A percentile compares a stretch with the other conserved stretches of the same genome.
phyloP scores from a whole-genome alignment of 2,888 invertebrate genomes.

The Oscheius sp. region DNA sequence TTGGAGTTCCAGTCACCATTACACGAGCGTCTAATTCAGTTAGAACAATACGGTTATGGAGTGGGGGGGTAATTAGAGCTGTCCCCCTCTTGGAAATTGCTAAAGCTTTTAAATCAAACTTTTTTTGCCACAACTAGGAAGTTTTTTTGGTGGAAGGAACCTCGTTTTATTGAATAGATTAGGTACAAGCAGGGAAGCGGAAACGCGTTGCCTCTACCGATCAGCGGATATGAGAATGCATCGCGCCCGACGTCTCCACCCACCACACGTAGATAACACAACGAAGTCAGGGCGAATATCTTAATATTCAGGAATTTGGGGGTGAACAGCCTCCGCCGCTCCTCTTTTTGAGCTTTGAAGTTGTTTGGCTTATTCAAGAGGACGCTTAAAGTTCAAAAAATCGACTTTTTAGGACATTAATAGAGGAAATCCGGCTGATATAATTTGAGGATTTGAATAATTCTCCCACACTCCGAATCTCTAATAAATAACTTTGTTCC shows the following conservation, averaged over 20 bases:
- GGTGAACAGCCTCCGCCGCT: neutral
- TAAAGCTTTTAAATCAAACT: too few relatives aligned
- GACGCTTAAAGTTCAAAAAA: neutral
- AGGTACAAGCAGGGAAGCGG: neutral
- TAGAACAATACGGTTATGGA: too few relatives aligned
- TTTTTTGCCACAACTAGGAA: too few relatives aligned
- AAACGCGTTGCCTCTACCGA: neutral
- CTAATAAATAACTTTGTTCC: neutral
- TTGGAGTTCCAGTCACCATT: too few relatives aligned
- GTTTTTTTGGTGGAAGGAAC: too few relatives aligned
- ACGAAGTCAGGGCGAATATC: slow-evolving; percentile 3
- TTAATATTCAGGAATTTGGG: neutral
- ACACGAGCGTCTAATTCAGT: too few relatives aligned
- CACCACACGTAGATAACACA: slow-evolving; percentile 21
- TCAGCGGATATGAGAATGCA: slow-evolving; percentile 18
- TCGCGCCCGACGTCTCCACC: slow-evolving; percentile 14
- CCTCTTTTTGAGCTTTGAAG: neutral
- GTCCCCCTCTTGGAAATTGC: too few relatives aligned
- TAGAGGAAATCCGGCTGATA: too few relatives aligned
- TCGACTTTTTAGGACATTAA: neutral
- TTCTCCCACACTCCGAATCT: neutral
- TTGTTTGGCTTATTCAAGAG: neutral
- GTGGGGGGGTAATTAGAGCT: too few relatives aligned
- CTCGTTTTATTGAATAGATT: too few relatives aligned
- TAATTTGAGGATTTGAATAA: too few relatives aligned